Evolutionary conservation across 2,113 vertebrate genomes (phyloP).

Genomic region (Bubo scandiacus): DNA sequence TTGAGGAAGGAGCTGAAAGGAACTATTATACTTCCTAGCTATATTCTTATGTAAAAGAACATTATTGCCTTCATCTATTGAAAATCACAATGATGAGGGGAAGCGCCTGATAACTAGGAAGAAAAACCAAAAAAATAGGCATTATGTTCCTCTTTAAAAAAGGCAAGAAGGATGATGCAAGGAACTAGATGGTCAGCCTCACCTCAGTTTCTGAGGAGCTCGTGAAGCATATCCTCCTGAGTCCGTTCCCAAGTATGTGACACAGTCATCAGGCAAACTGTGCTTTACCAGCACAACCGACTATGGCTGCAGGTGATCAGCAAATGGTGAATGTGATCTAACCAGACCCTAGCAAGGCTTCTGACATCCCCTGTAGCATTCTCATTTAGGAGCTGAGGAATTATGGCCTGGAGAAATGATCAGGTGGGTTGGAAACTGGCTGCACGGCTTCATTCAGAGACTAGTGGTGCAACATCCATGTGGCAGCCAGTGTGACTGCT

Average conservation of each 20-base stretch:
- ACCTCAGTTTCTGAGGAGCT: neutral
- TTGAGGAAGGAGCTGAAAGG: slow-evolving; percentile 43
- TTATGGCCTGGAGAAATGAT: neutral
- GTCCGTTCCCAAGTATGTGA: neutral
- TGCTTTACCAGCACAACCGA: neutral
- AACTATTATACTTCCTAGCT: slow-evolving; percentile 33
- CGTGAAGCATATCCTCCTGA: neutral
- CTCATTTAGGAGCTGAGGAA: neutral
- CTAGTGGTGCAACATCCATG: neutral
- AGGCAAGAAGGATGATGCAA: neutral
- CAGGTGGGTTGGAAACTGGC: neutral
- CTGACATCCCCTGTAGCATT: neutral
- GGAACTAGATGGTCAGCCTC: neutral
- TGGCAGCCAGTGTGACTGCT: neutral
- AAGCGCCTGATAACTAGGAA: neutral
- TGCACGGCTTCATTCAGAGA: neutral
- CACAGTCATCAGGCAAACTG: neutral
- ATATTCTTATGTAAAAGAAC: slow-evolving; percentile 45
- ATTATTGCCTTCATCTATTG: neutral
- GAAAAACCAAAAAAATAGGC: neutral
- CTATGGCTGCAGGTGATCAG: neutral
- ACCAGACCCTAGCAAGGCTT: neutral
- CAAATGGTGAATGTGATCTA: neutral
- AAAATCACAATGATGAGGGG: neutral
- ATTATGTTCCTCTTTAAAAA: neutral